phyloP scores from a whole-genome alignment of 1,140 invertebrate genomes.

The Meteorus sp. region DNA sequence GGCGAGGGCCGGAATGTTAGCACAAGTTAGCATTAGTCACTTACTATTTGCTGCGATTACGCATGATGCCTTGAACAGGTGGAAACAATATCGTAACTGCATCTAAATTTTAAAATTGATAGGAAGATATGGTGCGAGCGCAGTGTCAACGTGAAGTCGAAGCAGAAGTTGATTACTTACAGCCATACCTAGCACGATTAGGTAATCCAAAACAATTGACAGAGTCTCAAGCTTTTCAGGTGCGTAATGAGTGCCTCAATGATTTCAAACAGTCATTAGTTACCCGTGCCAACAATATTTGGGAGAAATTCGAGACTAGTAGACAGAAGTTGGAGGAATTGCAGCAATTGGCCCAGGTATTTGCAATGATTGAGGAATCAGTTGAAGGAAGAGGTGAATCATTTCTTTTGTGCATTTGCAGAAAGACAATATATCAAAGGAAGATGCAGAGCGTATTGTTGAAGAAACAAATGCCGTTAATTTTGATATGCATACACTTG shows the following conservation, averaged over 20 bases:
- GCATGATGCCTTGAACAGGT: no score
- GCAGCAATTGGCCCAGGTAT: conserved; percentile 41
- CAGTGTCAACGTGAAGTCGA: conserved; percentile 43
- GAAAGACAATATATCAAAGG: conserved; percentile 43
- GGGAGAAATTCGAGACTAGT: conserved; percentile 56
- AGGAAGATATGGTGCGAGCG: conserved; percentile 51
- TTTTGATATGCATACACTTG: conserved; percentile 51
- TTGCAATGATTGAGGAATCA: conserved; percentile 2
- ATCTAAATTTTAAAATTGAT: conserved; percentile 19
- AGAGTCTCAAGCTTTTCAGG: conserved; percentile 46
- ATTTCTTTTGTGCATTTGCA: conserved; percentile 34
- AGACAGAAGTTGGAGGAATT: conserved; percentile 30
- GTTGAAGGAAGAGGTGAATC: conserved; percentile 9
- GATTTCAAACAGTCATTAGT: conserved; percentile 61
- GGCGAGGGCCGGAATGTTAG: conserved; percentile 50
- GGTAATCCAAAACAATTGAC: conserved; percentile 49
- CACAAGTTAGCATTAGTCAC: conserved; percentile 35
- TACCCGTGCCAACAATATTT: conserved; percentile 59
- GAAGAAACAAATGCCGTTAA: conserved; percentile 48
- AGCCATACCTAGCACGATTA: conserved; percentile 62
- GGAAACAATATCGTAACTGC: no score
- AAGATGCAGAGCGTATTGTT: conserved; percentile 54
- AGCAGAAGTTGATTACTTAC: conserved; percentile 59
- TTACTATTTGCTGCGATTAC: background rate
- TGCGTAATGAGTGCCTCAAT: conserved; percentile 58